Percentiles rank a stretch among this genome's conserved stretches.
Conservation (phyloP, 2,888 invertebrate genomes). For the Andrena flavipes region DNA sequence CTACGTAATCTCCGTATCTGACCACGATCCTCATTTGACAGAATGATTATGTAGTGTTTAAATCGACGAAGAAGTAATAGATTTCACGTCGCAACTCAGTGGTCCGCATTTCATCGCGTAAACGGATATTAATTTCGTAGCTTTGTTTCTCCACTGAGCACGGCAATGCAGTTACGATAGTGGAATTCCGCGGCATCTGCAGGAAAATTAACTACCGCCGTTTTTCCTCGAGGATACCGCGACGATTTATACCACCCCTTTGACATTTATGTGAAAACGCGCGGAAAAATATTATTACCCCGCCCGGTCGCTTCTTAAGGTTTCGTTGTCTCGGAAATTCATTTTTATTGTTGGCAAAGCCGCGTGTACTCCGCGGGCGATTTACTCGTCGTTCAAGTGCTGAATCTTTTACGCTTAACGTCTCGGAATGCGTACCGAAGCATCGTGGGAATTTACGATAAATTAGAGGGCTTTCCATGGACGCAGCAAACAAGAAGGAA, state of each 20-base stretch:
- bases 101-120: slow-evolving; percentile 19
- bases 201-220: slow-evolving; percentile 48
- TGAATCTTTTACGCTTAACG: slow-evolving; percentile 54
- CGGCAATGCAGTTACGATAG: slow-evolving; percentile 20
- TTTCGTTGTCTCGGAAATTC: slow-evolving; percentile 40
- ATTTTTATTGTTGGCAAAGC: slow-evolving; percentile 30
- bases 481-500: background rate
- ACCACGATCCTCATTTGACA: background rate
- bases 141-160: slow-evolving; percentile 38
- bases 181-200: slow-evolving; percentile 18
- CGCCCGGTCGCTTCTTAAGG: background rate
- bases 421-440: slow-evolving; percentile 29
- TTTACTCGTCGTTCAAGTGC: slow-evolving; percentile 27
- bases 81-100: slow-evolving; percentile 1
- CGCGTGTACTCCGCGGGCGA: background rate
- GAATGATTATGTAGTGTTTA: too few species aligned
- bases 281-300: slow-evolving; percentile 41
- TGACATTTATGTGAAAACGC: slow-evolving; percentile 61
- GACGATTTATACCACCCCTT: slow-evolving; percentile 58
- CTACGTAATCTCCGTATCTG: too few species aligned
- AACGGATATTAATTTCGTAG: slow-evolving; percentile 56
- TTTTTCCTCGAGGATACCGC: slow-evolving; percentile 34
- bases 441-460: background rate
- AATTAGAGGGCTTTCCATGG: slow-evolving; percentile 24
- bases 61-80: background rate